Evolutionary conservation across 37 sponge, comb jelly and placozoan species (phyloP).

Genomic region (Cladorhizidae sp.): DNA sequence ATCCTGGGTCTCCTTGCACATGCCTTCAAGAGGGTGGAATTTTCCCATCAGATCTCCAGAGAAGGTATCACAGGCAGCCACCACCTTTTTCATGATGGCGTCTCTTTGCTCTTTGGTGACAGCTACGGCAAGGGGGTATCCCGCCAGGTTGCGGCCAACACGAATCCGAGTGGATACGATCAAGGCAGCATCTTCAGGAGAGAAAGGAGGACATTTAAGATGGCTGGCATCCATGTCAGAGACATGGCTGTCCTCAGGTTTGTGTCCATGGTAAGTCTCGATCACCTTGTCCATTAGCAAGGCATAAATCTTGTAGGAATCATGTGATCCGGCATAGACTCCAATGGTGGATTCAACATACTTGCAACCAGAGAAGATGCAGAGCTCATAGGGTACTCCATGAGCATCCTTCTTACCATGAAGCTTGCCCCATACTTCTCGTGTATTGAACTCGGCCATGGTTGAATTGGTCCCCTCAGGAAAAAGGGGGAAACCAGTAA

Average conservation of each 20-base stretch:
- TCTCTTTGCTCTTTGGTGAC: slow-evolving; percentile 69
- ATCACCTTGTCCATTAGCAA: slow-evolving; percentile 74
- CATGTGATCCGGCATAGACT: slow-evolving; percentile 79
- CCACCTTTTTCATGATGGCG: slow-evolving; percentile 65
- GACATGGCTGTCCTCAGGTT: slow-evolving; percentile 54
- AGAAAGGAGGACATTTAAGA: slow-evolving; percentile 19
- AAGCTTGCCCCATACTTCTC: slow-evolving; percentile 7
- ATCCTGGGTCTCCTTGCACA: slow-evolving; percentile 75
- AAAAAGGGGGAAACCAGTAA: slow-evolving; percentile 7
- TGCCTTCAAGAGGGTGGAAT: slow-evolving; percentile 81
- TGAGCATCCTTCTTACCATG: slow-evolving; percentile 16
- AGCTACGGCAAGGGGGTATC: slow-evolving; percentile 66
- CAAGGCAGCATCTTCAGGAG: slow-evolving; percentile 55
- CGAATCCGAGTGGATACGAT: slow-evolving; percentile 74
- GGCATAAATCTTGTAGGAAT: slow-evolving; percentile 71
- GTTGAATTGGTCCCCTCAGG: neutral
- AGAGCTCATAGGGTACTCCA: slow-evolving; percentile 4
- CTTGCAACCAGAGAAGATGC: slow-evolving; percentile 25
- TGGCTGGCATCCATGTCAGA: slow-evolving; percentile 65
- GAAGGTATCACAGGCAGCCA: slow-evolving; percentile 51
- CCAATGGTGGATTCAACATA: slow-evolving; percentile 1
- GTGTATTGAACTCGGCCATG: slow-evolving; percentile 1
- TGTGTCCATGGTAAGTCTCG: slow-evolving; percentile 66
- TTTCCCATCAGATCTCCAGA: slow-evolving; percentile 65
- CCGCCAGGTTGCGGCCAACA: slow-evolving; percentile 68